Evolutionary conservation across 2,797 vertebrate genomes (phyloP).

Genomic region (Typhlichthys eigenmanni): DNA sequence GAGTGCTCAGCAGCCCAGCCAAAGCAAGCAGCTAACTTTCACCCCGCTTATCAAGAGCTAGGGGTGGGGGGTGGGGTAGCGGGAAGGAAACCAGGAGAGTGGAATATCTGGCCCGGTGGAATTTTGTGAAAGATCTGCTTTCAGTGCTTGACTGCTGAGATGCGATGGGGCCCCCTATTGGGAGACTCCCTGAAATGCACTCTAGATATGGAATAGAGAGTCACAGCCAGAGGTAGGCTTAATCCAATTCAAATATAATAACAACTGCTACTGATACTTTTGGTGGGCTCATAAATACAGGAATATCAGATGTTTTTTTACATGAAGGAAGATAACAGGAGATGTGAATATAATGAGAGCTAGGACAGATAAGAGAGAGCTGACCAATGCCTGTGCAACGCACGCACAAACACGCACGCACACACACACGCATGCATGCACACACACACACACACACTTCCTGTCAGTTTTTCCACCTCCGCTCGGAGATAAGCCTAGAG

Average conservation of each 20-base stretch:
- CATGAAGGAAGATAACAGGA: no score
- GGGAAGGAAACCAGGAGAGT: constrained; percentile 19
- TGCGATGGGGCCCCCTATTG: constrained; percentile 27
- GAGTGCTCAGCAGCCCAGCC: constrained; percentile 22
- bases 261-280: neutral
- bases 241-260: neutral
- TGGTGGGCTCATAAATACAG: no score
- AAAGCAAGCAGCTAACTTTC: constrained; percentile 47
- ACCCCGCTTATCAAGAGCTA: constrained; percentile 28
- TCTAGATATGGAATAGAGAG: constrained; percentile 14
- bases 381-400: no score
- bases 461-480: constrained; percentile 57
- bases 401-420: no score
- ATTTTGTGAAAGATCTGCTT: constrained; percentile 33
- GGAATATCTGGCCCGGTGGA: constrained; percentile 4
- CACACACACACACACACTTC: neutral
- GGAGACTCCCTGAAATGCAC: constrained; percentile 16
- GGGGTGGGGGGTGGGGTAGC: neutral
- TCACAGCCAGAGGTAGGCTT: constrained; percentile 1
- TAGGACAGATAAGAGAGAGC: no score
- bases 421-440: neutral
- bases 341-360: no score
- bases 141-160: constrained; percentile 25
- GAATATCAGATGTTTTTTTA: no score
- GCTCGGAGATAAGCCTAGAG: constrained; percentile 50